phyloP scores from a whole-genome alignment of 2,113 vertebrate genomes.

The Thinocorus orbignyianus region DNA sequence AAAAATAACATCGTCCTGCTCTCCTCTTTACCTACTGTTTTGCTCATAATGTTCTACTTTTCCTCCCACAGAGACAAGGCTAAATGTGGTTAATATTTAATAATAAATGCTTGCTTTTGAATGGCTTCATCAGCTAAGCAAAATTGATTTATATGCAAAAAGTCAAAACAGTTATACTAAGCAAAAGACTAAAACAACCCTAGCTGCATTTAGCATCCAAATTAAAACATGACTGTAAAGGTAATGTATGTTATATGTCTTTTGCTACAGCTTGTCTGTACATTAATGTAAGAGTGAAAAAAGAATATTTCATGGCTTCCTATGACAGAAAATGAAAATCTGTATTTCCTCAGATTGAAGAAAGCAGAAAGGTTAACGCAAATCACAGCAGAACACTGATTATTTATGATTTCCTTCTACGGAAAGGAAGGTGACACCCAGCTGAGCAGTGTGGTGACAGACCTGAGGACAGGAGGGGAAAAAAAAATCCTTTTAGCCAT shows the following conservation, averaged over 20 bases:
- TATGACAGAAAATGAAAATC: constrained; percentile 28
- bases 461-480: neutral
- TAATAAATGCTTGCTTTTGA: neutral
- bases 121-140: neutral
- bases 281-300: constrained; percentile 27
- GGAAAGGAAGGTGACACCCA: neutral
- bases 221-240: constrained; percentile 58
- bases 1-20: neutral
- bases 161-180: neutral
- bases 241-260: constrained; percentile 35
- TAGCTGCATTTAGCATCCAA: constrained; percentile 20
- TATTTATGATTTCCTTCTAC: constrained; percentile 18
- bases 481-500: neutral
- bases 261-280: constrained; percentile 47
- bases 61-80: neutral
- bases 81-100: neutral
- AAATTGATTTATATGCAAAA: neutral
- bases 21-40: neutral
- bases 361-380: neutral
- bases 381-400: constrained; percentile 24
- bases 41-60: neutral
- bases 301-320: constrained; percentile 18
- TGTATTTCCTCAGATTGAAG: constrained; percentile 31
- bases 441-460: neutral
- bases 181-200: neutral